Evolutionary conservation across 2,113 vertebrate species (phyloP).

Genomic region (Pygoscelis adeliae): DNA sequence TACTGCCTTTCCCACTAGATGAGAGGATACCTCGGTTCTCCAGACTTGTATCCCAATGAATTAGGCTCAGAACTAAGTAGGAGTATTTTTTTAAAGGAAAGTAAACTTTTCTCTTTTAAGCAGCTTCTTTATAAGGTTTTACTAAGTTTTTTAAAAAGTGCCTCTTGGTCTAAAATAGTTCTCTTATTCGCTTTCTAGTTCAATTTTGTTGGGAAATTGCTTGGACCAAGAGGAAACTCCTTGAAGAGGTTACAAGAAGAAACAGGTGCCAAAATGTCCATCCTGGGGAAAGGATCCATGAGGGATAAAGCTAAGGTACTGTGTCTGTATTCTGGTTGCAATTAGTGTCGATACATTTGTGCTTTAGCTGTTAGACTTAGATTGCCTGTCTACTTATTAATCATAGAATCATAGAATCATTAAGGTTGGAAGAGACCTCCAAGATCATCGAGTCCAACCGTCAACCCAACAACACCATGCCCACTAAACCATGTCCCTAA

Average conservation of each 20-base stretch:
- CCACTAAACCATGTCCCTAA: too few species aligned
- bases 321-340: neutral
- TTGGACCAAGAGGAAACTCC: conserved; percentile 98
- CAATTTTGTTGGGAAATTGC: conserved; percentile 99
- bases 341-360: neutral
- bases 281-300: conserved; percentile 98
- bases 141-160: neutral
- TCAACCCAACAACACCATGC: too few species aligned
- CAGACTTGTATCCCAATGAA: neutral
- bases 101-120: neutral
- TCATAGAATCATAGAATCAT: too few species aligned
- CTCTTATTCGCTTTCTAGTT: conserved; percentile 82
- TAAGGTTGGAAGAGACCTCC: too few species aligned
- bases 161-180: neutral
- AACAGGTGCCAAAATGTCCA: conserved; percentile 99
- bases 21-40: neutral
- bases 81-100: neutral
- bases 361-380: neutral
- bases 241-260: conserved; percentile 99
- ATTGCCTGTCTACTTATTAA: neutral
- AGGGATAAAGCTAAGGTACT: conserved; percentile 97
- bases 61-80: neutral
- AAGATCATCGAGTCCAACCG: too few species aligned
- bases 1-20: rapidly evolving
- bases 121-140: neutral